Evolutionary conservation across 1,140 invertebrate species (phyloP).

Genomic region (Venturia canescens): DNA sequence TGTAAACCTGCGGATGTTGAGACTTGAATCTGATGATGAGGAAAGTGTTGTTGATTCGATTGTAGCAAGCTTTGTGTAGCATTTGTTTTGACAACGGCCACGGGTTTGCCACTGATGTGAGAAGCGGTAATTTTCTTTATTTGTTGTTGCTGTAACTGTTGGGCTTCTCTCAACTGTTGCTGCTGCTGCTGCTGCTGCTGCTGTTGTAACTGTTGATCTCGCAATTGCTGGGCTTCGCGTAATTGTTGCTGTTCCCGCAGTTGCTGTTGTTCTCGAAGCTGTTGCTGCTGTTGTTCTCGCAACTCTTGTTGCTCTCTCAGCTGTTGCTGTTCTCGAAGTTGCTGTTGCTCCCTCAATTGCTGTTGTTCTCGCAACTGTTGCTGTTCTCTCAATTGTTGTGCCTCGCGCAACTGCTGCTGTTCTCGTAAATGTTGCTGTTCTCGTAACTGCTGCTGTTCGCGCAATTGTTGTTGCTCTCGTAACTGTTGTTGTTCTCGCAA

Average conservation of each 20-base stretch:
- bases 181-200: conserved; percentile 51
- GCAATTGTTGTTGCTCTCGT: conserved; percentile 51
- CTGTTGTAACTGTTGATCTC: conserved; percentile 29
- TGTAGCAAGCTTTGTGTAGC: conserved; percentile 72
- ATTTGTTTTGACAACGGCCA: conserved; percentile 72
- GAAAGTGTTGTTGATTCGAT: conserved; percentile 74
- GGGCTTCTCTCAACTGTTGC: conserved; percentile 42
- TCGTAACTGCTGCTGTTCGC: conserved; percentile 23
- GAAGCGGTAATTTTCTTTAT: conserved; percentile 61
- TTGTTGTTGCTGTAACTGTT: conserved; percentile 43
- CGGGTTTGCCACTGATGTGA: conserved; percentile 69
- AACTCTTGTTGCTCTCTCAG: conserved; percentile 46
- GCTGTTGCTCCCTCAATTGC: conserved; percentile 15
- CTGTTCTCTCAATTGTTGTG: conserved; percentile 40
- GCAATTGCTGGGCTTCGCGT: neutral
- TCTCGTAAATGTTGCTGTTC: conserved; percentile 1
- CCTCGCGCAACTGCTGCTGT: conserved; percentile 5
- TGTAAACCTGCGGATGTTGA: conserved; percentile 77
- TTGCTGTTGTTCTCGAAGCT: neutral
- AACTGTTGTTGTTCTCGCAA: conserved; percentile 56
- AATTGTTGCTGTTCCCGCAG: conserved; percentile 32
- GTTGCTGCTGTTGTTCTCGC: conserved; percentile 53
- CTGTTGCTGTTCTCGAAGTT: conserved; percentile 40
- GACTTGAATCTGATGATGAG: conserved; percentile 75
- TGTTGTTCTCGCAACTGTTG: conserved; percentile 36